phyloP scores from a whole-genome alignment of 2,113 vertebrate genomes.

The Ellobius talpinus region DNA sequence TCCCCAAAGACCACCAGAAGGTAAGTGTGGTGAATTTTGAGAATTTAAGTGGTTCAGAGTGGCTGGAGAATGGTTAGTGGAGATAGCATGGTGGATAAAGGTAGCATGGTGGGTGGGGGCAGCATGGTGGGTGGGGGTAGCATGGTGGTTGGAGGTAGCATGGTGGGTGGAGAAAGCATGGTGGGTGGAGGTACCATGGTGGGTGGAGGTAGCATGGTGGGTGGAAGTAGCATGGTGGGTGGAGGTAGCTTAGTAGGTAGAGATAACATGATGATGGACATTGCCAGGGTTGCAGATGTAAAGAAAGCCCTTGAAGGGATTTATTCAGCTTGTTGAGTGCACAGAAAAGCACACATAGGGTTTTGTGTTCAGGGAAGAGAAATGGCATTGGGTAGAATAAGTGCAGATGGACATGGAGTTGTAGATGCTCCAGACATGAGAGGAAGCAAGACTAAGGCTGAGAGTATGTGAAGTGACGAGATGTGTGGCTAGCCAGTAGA shows the following conservation, averaged over 20 bases:
- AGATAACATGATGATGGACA: background rate
- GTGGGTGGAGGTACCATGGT: background rate
- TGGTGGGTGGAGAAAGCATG: background rate
- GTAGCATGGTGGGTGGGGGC: background rate
- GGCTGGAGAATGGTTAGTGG: background rate
- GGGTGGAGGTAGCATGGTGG: background rate
- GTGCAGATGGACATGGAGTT: background rate
- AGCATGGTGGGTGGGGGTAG: background rate
- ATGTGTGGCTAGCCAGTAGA: background rate
- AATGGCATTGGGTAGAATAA: background rate
- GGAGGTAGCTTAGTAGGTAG: background rate
- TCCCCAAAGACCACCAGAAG: background rate
- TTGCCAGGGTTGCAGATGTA: background rate
- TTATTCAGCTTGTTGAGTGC: background rate
- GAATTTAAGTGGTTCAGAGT: background rate
- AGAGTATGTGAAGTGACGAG: background rate
- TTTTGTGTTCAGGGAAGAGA: background rate
- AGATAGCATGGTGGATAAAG: background rate
- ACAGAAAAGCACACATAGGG: background rate
- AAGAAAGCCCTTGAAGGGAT: background rate
- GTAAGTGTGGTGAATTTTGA: background rate
- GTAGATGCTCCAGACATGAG: background rate
- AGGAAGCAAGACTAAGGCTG: background rate
- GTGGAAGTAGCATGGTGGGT: background rate
- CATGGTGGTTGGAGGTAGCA: background rate